These are phyloP conservation scores for Thalassarche chlororhynchos DNA, from an alignment of 2,113 vertebrate species.

Conservation along the genomic window DNA sequence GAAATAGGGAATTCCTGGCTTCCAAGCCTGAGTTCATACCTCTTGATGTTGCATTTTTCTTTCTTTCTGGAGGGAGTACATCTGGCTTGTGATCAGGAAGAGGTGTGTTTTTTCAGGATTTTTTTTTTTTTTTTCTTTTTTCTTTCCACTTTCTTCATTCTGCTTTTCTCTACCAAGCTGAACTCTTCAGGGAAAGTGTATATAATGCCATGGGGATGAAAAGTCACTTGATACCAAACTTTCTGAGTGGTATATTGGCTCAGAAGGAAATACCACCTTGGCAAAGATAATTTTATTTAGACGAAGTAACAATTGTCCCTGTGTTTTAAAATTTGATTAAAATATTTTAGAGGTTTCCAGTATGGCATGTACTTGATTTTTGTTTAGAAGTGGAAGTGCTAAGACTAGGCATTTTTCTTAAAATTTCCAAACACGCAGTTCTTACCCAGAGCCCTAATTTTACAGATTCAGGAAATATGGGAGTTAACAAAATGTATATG, in stretches of 20 bases:
- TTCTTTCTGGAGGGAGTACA: neutral
- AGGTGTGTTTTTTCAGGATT: neutral
- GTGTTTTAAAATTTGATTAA: neutral
- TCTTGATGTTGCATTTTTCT: constrained; percentile 18
- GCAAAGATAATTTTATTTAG: neutral
- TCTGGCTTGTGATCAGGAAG: neutral
- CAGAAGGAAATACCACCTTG: neutral
- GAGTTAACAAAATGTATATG: neutral
- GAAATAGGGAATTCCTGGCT: constrained; percentile 24
- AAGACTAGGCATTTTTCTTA: neutral
- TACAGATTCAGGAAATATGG: neutral
- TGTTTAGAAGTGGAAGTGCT: neutral
- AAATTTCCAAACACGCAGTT: neutral
- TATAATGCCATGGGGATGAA: neutral
- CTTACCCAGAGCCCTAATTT: neutral
- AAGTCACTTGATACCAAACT: neutral
- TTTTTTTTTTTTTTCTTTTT: neutral
- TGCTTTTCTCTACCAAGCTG: neutral
- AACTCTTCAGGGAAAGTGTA: neutral
- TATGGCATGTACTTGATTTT: neutral
- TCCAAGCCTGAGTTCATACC: neutral
- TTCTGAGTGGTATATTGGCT: neutral
- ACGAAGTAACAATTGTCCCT: neutral
- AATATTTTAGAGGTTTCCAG: neutral
- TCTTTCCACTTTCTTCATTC: neutral